Evolutionary conservation across 2,888 invertebrate species (phyloP), one percentile per base, ranked within the genome.

Genomic region (Ochropacha duplaris): DNA sequence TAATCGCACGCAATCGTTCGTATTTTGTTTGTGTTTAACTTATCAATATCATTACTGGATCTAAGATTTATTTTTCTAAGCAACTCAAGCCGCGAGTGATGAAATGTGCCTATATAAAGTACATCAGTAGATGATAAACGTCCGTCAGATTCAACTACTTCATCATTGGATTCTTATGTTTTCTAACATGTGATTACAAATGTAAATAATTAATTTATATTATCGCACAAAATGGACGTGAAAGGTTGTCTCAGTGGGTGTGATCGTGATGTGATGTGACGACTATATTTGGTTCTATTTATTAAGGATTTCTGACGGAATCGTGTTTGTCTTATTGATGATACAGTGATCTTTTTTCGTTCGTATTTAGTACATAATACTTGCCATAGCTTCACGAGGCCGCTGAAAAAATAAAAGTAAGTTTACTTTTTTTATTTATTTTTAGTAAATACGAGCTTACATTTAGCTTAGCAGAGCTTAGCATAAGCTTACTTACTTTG

Each of bases 141-240:
- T 65, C n/a, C n/a, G n/a, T 59, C 49, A 56, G 31, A 26, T 8
- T 57, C 31, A 52, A n/a, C 39, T 24, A 24, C 3, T 2, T 24
- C 3, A n/a, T 36, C 22, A 57, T 28, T 59, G 57, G 57, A 55
- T 55, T 60, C 63, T 11, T 31, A 31, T 71, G 72, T 74, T 68
- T 70, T 74, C 57, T 77, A 86, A 81, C 83, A 89, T 88, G 90
- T 90, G 87, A 90, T 86, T 84, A 74, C 60, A 75, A 84, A 86
- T 86, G 86, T 87, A 84, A 88, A 87, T 87, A 83, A 74, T 81
- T 79, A 83, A 84, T 83, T 81, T 78, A 65, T 80, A 81, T 81
- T 76, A 79, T 70, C 76, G 72, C 74, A 79, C 84, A 87, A 86
- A 84, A 88, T 88, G 88, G 86, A 87, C 87, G 84, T 84, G 79